Conservation (phyloP, 1,140 invertebrate genomes). For the Scaptodrosophila lebanonensis region DNA sequence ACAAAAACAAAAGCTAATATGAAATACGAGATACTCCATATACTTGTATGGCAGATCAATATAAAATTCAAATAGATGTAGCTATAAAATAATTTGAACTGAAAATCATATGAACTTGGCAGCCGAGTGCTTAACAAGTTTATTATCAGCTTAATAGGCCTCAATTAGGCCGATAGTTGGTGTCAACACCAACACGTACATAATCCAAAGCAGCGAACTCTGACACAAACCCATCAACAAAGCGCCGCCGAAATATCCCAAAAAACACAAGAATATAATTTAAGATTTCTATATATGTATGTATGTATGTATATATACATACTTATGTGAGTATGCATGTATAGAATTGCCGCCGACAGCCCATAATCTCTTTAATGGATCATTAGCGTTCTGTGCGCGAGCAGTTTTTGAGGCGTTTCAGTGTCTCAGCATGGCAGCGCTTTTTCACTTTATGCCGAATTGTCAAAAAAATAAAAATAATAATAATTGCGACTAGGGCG, state of each 20-base stretch:
- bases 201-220: slow-evolving; percentile 37
- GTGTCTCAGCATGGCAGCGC: no score
- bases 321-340: background rate
- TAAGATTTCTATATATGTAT: slow-evolving; percentile 26
- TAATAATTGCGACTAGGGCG: no score
- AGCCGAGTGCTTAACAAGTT: no score
- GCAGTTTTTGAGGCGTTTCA: background rate
- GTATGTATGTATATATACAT: no score
- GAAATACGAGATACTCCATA: no score
- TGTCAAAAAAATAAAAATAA: no score
- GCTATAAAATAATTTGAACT: no score
- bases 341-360: slow-evolving; percentile 42
- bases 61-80: background rate
- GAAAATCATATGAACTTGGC: no score
- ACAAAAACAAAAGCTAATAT: background rate
- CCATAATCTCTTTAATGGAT: slow-evolving; percentile 72
- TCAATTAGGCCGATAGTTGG: slow-evolving; percentile 46
- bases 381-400: slow-evolving; percentile 64
- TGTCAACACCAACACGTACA: slow-evolving; percentile 39
- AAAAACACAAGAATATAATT: slow-evolving; percentile 13
- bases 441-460: no score
- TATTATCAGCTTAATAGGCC: slow-evolving; percentile 46
- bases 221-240: slow-evolving; percentile 20
- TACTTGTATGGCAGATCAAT: no score
- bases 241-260: slow-evolving; percentile 22